phyloP scores from a whole-genome alignment of 2,797 vertebrate species.

The Argentina silus region DNA sequence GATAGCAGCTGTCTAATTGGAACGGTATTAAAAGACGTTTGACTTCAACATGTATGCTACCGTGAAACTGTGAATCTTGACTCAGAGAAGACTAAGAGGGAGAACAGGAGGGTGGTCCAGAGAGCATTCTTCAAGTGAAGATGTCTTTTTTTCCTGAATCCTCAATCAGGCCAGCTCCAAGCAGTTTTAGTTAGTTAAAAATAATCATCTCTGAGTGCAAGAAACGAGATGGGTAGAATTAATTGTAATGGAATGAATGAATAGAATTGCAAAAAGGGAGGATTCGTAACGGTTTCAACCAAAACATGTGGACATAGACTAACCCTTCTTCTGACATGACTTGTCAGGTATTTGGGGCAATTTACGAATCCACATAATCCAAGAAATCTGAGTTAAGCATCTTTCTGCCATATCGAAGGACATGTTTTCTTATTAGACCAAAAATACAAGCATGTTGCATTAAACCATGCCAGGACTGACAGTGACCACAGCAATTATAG shows the following conservation, averaged over 20 bases:
- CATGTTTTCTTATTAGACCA: not conserved
- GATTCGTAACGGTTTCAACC: no score
- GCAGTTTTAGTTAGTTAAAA: not conserved
- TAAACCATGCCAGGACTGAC: not conserved
- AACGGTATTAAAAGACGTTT: constrained; percentile 19
- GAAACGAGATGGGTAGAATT: not conserved
- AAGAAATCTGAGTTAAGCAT: constrained; percentile 41
- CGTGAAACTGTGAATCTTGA: constrained; percentile 28
- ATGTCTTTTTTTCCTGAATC: not conserved
- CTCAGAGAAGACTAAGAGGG: constrained; percentile 18
- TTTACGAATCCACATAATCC: constrained; percentile 44
- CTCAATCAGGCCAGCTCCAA: not conserved
- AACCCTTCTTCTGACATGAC: constrained; percentile 18
- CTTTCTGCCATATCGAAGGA: constrained; percentile 18
- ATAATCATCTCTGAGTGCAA: not conserved
- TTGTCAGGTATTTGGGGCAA: constrained; percentile 34
- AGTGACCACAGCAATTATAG: not conserved
- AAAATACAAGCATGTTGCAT: not conserved
- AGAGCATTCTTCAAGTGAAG: constrained; percentile 19
- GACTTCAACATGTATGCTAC: not conserved
- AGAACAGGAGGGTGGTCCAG: not conserved
- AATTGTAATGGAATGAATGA: no score
- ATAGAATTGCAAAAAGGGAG: no score
- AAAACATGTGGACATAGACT: not conserved
- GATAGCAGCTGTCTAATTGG: constrained; percentile 52